These are phyloP conservation scores for Ctenodactylus gundi DNA, from an alignment of 2,113 vertebrate genomes.

Conservation along the genomic window DNA sequence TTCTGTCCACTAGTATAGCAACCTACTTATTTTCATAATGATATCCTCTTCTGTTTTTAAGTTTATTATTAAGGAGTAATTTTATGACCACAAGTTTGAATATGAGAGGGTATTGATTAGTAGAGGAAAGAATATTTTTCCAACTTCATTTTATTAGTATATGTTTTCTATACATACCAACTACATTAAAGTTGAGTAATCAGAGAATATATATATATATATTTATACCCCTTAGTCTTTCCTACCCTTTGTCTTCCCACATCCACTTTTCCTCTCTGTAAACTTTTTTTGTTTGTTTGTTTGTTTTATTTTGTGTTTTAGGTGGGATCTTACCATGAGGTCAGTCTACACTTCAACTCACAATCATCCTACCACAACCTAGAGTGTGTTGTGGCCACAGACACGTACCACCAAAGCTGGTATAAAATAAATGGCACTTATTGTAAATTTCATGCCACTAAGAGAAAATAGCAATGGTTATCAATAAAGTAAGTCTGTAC, in stretches of 20 bases:
- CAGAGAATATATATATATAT: no score
- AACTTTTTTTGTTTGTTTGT: background rate
- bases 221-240: no score
- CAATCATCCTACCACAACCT: background rate
- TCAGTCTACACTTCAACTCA: background rate
- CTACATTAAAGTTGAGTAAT: no score
- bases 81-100: background rate
- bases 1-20: background rate
- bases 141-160: no score
- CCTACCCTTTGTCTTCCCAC: no score
- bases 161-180: no score
- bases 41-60: background rate
- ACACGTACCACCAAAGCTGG: background rate
- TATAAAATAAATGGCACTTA: background rate
- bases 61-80: background rate
- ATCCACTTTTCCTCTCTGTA: no score
- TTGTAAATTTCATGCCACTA: background rate
- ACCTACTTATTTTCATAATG: background rate
- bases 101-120: background rate
- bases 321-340: background rate
- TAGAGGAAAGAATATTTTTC: background rate
- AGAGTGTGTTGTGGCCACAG: no score
- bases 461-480: background rate
- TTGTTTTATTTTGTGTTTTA: background rate
- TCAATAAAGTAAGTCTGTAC: background rate